Evolutionary conservation across 2,113 vertebrate genomes (phyloP), one percentile per base, ranked within the genome.

Genomic region (Lamprologus tigripictilis): DNA sequence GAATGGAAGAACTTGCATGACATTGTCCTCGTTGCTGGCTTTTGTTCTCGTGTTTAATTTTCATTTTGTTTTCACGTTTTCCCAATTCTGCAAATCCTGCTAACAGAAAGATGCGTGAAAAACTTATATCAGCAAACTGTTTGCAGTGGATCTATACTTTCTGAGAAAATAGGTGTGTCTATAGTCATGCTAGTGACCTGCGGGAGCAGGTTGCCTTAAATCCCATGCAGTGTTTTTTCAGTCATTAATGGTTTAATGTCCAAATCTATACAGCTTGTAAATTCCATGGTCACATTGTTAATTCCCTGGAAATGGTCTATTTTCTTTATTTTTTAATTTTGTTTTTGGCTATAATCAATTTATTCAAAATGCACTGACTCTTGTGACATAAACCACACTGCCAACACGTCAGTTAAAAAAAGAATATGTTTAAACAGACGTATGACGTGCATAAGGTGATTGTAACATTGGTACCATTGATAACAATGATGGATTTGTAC

Each of bases 1-100:
- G 89, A 95, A 95, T 92, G 94, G 95, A 96, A 94, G 91, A 95
- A 93, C 45, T 93, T 96, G 96, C 96, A 96, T 97, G 96, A 94
- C 80, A 63, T 95, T 92, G 93, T 96, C 82, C 93, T 89, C 93
- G 91, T 94, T 54, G 90, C 94, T 95, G 94, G 94, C 95, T 95
- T 94, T 88, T 92, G 89, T 87, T 92, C 66, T 93, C 90, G 79
- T 95, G 86, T 47, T 31, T 86, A 88, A 58, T 81, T 92, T 40
- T 58, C 33, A 23, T 54, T 53, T 49, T 53, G 31, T 55, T 86
- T 71, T 45, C 49, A 26, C 17, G 79, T 93, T 94, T 92, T 85
- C 80, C 66, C 31, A 63, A 61, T 89, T 93, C 88, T 93, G 90
- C 90, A 94, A 90, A 90, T 87, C 58, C 84, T 83, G 86, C 90